Percentiles rank a stretch among this genome's conserved stretches.
Evolutionary conservation across 2,113 vertebrate genomes (phyloP).

Genomic region (Osmerus mordax): DNA sequence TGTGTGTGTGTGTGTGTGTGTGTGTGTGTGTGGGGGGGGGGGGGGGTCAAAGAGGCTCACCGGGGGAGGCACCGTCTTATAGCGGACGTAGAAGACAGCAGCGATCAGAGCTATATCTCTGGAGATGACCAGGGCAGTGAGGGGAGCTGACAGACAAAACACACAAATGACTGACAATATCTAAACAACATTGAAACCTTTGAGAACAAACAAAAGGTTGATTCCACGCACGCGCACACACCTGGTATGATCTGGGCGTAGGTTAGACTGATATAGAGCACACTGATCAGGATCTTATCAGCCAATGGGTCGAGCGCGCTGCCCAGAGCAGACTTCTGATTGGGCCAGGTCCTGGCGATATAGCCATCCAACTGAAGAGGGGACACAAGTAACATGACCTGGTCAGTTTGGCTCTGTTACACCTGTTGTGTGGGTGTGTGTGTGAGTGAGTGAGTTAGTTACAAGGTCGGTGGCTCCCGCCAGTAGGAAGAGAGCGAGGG

Average conservation of each 20-base stretch:
- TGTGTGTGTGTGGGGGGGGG: not conserved
- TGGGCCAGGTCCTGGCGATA: conserved; percentile 95
- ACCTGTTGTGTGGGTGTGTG: not conserved
- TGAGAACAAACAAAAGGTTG: not conserved
- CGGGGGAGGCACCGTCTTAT: conserved; percentile 93
- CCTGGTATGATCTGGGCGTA: conserved; percentile 95
- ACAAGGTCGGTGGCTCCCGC: conserved; percentile 96
- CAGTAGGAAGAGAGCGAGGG: conserved; percentile 86
- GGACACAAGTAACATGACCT: conserved; percentile 27
- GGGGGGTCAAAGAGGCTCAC: conserved; percentile 70
- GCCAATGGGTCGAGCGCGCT: conserved; percentile 96
- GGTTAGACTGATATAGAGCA: conserved; percentile 92
- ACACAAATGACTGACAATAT: not conserved
- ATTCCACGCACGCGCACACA: conserved; percentile 39
- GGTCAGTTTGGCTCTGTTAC: not conserved
- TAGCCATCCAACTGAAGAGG: conserved; percentile 89
- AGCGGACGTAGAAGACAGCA: conserved; percentile 94
- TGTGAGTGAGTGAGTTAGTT: conserved; percentile 15
- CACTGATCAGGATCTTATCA: conserved; percentile 97
- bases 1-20: conserved; percentile 4
- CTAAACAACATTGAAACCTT: not conserved
- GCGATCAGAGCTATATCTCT: conserved; percentile 89
- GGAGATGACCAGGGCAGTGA: conserved; percentile 88
- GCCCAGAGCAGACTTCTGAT: conserved; percentile 93
- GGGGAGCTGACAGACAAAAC: conserved; percentile 71